These are phyloP conservation scores for Vanessa cardui DNA, from an alignment of 2,888 invertebrate species.

Conservation along the genomic window DNA sequence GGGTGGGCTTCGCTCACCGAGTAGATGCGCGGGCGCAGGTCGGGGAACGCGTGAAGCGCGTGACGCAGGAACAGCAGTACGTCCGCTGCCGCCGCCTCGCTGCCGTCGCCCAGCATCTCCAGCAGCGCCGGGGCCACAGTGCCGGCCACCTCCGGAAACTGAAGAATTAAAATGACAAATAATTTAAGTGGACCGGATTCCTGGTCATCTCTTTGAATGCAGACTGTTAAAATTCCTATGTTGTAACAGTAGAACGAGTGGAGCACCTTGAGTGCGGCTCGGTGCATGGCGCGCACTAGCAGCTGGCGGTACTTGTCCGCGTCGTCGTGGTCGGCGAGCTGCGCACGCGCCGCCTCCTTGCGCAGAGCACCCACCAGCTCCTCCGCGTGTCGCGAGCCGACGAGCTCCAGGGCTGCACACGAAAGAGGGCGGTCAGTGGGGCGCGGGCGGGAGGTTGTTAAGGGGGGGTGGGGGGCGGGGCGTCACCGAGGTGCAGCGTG, in stretches of 20 bases:
- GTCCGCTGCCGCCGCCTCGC: conserved; percentile 95
- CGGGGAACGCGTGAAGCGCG: conserved; percentile 96
- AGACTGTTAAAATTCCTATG: too few relatives aligned
- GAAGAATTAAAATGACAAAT: too few relatives aligned
- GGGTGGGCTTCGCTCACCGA: conserved; percentile 74
- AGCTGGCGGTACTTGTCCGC: conserved; percentile 97
- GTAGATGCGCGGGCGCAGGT: conserved; percentile 91
- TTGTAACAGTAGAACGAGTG: too few relatives aligned
- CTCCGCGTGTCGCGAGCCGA: conserved; percentile 95
- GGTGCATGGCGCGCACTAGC: conserved; percentile 96
- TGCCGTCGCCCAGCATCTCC: conserved; percentile 95
- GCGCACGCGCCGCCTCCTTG: conserved; percentile 95
- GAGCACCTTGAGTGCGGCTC: conserved; percentile 91
- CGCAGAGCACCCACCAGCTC: conserved; percentile 96
- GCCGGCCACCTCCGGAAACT: conserved; percentile 96
- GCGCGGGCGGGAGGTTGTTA: not conserved
- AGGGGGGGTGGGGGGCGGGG: not conserved
- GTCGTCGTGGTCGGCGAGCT: conserved; percentile 96
- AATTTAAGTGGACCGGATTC: too few relatives aligned
- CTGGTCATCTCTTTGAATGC: too few relatives aligned
- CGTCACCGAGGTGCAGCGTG: conserved; percentile 86
- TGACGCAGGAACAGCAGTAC: conserved; percentile 97
- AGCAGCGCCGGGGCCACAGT: conserved; percentile 97
- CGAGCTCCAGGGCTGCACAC: conserved; percentile 91
- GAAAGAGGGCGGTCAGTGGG: conserved; percentile 28